Evolutionary conservation across 2,888 invertebrate genomes (phyloP).

Genomic region (Callyntrura guangdongensis): DNA sequence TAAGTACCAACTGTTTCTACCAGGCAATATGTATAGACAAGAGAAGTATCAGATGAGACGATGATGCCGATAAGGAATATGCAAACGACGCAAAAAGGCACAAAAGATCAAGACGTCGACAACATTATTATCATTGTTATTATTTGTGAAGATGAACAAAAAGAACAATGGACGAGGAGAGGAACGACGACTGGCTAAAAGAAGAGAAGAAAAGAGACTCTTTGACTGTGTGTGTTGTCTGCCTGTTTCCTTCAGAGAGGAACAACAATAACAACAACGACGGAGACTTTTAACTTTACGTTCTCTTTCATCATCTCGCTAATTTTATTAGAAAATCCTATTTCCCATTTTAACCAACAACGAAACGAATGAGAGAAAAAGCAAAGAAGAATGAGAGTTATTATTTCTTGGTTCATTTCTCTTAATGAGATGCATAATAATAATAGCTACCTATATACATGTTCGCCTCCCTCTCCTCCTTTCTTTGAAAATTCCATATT

Average conservation of each 20-base stretch:
- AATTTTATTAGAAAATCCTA: conserved; percentile 79
- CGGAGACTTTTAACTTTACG: conserved; percentile 65
- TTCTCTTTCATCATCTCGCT: conserved; percentile 76
- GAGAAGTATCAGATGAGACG: conserved; percentile 31
- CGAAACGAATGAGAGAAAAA: conserved; percentile 37
- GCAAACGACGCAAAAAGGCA: conserved; percentile 60
- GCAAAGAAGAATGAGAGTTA: conserved; percentile 53
- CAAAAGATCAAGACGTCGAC: conserved; percentile 67
- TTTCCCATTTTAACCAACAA: conserved; percentile 69
- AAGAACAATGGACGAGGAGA: conserved; percentile 44
- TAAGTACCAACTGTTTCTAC: background rate
- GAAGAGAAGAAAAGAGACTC: conserved; percentile 14
- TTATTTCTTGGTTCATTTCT: conserved; percentile 80
- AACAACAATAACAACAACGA: conserved; percentile 46
- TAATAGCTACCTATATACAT: background rate
- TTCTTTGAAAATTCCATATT: conserved; percentile 50
- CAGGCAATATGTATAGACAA: background rate
- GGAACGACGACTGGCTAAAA: background rate
- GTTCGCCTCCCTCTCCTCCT: background rate
- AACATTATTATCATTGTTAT: conserved; percentile 76
- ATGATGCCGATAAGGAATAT: conserved; percentile 37
- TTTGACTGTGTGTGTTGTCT: conserved; percentile 15
- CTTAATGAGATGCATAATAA: conserved; percentile 79
- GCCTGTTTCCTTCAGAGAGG: background rate
- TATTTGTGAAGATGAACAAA: conserved; percentile 73